Base-by-base conservation (phyloP, 2,113 vertebrate genomes). In the Megaleporinus macrocephalus region DNA sequence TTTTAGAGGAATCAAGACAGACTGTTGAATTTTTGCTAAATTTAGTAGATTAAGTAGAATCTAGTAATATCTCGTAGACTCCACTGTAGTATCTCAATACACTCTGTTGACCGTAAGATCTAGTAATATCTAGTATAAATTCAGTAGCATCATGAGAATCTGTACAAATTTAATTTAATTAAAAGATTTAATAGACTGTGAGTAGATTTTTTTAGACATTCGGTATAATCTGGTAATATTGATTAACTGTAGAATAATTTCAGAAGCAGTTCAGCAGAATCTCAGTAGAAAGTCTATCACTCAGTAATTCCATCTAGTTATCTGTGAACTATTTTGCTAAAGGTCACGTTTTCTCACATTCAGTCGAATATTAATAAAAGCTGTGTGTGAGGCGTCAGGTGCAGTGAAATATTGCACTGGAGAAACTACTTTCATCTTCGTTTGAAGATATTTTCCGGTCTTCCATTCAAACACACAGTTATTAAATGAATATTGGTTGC, bases 401-500 rank as follows among this genome's bases (percentile, higher is more conserved):
- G 24, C 62, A 47, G 49, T 74, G 27, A 65, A 20, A 36, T 57
- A 81, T 65, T 72, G 44, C 41, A 24, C 27, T 65, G 0, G 61
- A 30, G 18, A 63, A 65, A 30, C 59, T n/a, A 10, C 41, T 65
- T 53, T 73, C 51, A 47, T 41, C 79, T 51, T 15, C 66, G 11
- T 47, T 82, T n/a, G 4, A 11, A 61, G 75, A 74, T 61, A 82
- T 78, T 82, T 82, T 26, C 61, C 33, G 59, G 15, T 69, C 53
- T 2, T 72, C 57, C 30, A 65, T 78, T 78, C 36, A 78, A 44
- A 81, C 73, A 27, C 62, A 27, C 26, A 33, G 20, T 72, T 63
- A 74, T 75, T 62, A 82, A 85, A 65, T 62, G 20, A 83, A 74
- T 78, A 47, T 68, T 24, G 78, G 77, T 69, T 81, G 62, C 66